Conservation (phyloP, 2,113 vertebrate genomes). For the Pithys albifrons region DNA sequence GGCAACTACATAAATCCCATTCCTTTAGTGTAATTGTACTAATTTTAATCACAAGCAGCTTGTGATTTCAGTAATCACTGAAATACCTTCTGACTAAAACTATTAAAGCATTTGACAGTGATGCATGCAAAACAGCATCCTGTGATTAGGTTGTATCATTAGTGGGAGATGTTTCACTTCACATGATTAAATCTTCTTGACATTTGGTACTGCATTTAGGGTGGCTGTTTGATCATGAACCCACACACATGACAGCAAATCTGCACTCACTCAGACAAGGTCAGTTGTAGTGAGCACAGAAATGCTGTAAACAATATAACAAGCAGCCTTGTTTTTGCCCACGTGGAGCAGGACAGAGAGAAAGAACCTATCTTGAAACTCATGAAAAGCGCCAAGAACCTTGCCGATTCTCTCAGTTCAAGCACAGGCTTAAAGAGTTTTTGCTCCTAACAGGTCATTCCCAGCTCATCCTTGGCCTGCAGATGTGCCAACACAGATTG, state of each 20-base stretch:
- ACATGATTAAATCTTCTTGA: not conserved
- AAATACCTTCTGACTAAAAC: slow-evolving; percentile 8
- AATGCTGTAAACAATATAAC: not conserved
- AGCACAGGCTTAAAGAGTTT: not conserved
- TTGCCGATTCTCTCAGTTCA: not conserved
- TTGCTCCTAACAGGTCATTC: not conserved
- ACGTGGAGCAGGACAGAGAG: not conserved
- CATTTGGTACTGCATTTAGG: not conserved
- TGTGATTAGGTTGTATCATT: slow-evolving; percentile 14
- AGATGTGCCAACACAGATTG: not conserved
- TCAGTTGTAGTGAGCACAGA: not conserved
- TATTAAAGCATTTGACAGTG: slow-evolving; percentile 4
- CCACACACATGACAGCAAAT: not conserved
- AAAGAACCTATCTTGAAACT: not conserved
- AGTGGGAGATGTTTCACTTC: not conserved
- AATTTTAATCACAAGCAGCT: slow-evolving; percentile 11
- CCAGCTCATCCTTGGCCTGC: not conserved
- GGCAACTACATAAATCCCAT: not conserved
- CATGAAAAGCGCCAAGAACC: not conserved
- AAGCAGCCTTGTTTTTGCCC: not conserved
- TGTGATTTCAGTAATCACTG: not conserved
- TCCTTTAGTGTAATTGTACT: not conserved
- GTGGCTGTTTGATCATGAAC: not conserved
- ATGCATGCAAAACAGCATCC: not conserved
- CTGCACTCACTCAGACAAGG: not conserved